Evolutionary conservation across 2,888 invertebrate species (phyloP).

Genomic region (Drosophila falleni): DNA sequence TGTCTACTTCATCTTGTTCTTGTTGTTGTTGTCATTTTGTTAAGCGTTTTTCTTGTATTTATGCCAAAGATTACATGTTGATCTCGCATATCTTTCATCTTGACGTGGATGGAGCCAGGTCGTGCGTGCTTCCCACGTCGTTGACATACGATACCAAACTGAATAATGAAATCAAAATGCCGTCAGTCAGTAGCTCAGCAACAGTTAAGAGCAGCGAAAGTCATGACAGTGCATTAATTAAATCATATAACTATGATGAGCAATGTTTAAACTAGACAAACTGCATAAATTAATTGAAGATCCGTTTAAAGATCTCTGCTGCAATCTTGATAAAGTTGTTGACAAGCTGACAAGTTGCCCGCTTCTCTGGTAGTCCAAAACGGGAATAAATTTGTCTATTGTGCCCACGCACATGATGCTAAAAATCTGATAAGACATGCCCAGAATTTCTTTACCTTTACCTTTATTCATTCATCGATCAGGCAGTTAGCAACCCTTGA

Average conservation of each 20-base stretch:
- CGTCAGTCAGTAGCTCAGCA: conserved; percentile 60
- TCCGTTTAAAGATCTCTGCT: conserved; percentile 12
- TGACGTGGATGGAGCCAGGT: conserved; percentile 50
- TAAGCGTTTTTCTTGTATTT: conserved; percentile 71
- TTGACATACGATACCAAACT: conserved; percentile 75
- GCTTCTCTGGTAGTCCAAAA: conserved; percentile 69
- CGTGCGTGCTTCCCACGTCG: conserved; percentile 82
- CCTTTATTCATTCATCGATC: conserved; percentile 44
- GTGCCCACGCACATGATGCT: conserved; percentile 56
- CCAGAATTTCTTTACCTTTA: conserved; percentile 41
- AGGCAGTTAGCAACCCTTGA: conserved; percentile 65
- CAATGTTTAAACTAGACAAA: conserved; percentile 36
- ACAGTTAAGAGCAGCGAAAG: conserved; percentile 42
- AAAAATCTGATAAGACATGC: conserved; percentile 58
- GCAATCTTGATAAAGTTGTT: conserved; percentile 43
- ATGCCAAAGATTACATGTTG: conserved; percentile 82
- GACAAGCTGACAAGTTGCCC: conserved; percentile 63
- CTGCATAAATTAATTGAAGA: conserved; percentile 55
- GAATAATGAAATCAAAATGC: conserved; percentile 78
- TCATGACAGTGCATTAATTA: conserved; percentile 74
- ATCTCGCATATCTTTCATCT: conserved; percentile 83
- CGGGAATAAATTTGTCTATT: conserved; percentile 37
- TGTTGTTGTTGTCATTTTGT: conserved; percentile 63
- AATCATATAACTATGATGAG: conserved; percentile 15
- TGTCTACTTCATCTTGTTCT: conserved; percentile 33